Conservation (phyloP, 1,140 invertebrate species). For the Drosophila takahashii region DNA sequence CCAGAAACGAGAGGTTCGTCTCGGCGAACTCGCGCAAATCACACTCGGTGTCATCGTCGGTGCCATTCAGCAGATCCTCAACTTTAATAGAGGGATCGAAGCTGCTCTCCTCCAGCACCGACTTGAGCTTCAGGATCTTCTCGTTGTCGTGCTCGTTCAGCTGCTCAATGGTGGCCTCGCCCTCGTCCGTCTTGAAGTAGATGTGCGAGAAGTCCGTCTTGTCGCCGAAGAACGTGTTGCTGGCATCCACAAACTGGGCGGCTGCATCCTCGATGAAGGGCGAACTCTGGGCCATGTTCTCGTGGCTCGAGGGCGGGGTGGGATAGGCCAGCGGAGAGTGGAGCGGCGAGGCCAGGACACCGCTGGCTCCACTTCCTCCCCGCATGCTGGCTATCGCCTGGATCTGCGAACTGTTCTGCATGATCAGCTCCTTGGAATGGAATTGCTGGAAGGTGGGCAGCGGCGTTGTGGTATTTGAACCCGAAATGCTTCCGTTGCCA, state of each 20-base stretch:
- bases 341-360: slow-evolving; percentile 87
- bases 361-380: slow-evolving; percentile 76
- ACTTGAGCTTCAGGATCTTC: slow-evolving; percentile 86
- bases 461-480: slow-evolving; percentile 88
- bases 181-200: slow-evolving; percentile 69
- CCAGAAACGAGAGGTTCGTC: slow-evolving; percentile 81
- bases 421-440: slow-evolving; percentile 86
- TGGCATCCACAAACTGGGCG: slow-evolving; percentile 76
- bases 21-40: slow-evolving; percentile 82
- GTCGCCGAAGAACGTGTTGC: slow-evolving; percentile 78
- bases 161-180: slow-evolving; percentile 46
- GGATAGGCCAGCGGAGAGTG: slow-evolving; percentile 92
- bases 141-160: slow-evolving; percentile 84
- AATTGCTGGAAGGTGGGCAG: slow-evolving; percentile 92
- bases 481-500: slow-evolving; percentile 27
- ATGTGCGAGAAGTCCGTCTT: slow-evolving; percentile 77
- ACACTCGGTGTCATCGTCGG: slow-evolving; percentile 71
- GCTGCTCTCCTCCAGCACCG: slow-evolving; percentile 76
- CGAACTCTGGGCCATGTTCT: slow-evolving; percentile 86
- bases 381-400: slow-evolving; percentile 84
- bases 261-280: slow-evolving; percentile 83
- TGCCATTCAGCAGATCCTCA: slow-evolving; percentile 75
- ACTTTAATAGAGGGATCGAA: slow-evolving; percentile 79
- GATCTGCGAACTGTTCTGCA: slow-evolving; percentile 84
- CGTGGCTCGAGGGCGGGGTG: slow-evolving; percentile 93